Percentiles rank a stretch among this genome's conserved stretches.
These are phyloP conservation scores for Eulithis prunata DNA, from an alignment of 2,888 invertebrate genomes.

Conservation along the genomic window DNA sequence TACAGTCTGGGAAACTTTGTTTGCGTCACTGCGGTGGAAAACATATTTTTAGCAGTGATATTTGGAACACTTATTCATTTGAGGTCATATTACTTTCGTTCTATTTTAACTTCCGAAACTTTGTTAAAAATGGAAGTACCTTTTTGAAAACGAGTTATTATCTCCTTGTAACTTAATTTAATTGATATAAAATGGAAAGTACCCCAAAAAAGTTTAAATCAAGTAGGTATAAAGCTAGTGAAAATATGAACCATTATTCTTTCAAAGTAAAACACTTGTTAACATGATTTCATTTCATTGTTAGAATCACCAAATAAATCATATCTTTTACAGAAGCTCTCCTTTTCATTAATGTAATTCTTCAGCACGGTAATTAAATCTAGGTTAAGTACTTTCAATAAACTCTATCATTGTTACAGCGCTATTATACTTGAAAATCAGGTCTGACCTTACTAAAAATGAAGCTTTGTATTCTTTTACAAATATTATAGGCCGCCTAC, in stretches of 20 bases:
- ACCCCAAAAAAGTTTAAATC: too few relatives aligned
- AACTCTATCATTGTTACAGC: constrained; percentile 30
- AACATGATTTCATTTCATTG: too few relatives aligned
- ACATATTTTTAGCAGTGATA: constrained; percentile 21
- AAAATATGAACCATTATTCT: too few relatives aligned
- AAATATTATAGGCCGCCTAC: constrained; percentile 58
- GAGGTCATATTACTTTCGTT: too few relatives aligned
- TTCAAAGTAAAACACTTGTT: too few relatives aligned
- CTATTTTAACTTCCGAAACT: too few relatives aligned
- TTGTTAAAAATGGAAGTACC: too few relatives aligned
- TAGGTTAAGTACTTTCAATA: constrained; percentile 30
- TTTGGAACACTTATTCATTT: not conserved
- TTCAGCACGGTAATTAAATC: not conserved
- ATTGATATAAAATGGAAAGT: too few relatives aligned
- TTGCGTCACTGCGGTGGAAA: constrained; percentile 12
- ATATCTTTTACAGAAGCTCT: not conserved
- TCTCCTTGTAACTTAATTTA: too few relatives aligned
- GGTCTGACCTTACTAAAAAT: constrained; percentile 47
- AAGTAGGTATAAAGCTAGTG: too few relatives aligned
- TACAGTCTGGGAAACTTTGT: constrained; percentile 21
- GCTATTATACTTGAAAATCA: constrained; percentile 31
- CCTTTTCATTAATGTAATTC: not conserved
- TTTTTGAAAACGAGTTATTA: too few relatives aligned
- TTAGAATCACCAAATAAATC: too few relatives aligned
- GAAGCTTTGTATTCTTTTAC: constrained; percentile 47